A percentile compares a stretch with the other conserved stretches of the same genome.
Conservation (phyloP, 2,113 vertebrate species). For the Spilogale gracilis region DNA sequence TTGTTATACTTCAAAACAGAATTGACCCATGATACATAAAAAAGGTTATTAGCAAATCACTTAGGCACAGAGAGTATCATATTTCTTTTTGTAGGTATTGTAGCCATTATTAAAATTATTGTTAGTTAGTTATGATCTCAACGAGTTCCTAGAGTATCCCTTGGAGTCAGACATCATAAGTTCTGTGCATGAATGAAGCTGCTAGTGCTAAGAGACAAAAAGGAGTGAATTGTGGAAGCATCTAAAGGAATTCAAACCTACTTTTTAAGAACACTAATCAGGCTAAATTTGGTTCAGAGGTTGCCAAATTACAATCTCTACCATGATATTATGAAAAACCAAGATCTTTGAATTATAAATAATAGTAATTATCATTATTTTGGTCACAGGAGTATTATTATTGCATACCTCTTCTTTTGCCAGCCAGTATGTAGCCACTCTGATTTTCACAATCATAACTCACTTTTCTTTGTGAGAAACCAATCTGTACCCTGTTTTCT, state of each 20-base stretch:
- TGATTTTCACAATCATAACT: neutral
- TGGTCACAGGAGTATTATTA: neutral
- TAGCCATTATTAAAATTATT: neutral
- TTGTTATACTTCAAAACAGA: constrained; percentile 32
- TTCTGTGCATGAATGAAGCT: neutral
- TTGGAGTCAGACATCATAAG: neutral
- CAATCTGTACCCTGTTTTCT: neutral
- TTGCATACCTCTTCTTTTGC: neutral
- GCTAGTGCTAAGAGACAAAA: neutral
- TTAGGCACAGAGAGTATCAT: neutral
- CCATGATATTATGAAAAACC: neutral
- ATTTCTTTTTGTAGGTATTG: neutral
- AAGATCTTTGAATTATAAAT: neutral
- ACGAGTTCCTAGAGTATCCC: neutral
- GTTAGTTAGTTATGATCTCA: neutral
- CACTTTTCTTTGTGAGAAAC: neutral
- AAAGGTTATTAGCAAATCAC: neutral
- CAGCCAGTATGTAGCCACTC: neutral
- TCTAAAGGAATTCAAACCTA: neutral
- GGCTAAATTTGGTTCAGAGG: neutral
- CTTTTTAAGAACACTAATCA: neutral
- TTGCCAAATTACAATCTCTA: neutral
- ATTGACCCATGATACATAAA: constrained; percentile 6
- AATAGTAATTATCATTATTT: neutral
- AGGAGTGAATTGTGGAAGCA: neutral